These are phyloP conservation scores for Zaprionus camerounensis DNA, from an alignment of 1,140 invertebrate species.

Conservation along the genomic window DNA sequence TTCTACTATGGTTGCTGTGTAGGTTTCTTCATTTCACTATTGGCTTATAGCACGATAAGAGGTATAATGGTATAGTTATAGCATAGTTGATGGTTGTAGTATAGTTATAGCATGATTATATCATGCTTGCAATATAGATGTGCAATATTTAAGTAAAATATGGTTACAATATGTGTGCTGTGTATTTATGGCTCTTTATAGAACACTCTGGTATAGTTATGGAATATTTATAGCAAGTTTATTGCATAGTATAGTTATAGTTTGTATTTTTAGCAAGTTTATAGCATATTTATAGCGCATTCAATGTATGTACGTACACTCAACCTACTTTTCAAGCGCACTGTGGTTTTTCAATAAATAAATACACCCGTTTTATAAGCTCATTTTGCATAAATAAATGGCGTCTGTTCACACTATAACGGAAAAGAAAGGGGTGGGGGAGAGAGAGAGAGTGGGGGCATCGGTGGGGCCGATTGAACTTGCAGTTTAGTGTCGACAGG, in stretches of 20 bases:
- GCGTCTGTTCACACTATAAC: not conserved
- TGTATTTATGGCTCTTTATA: not conserved
- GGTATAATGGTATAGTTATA: not conserved
- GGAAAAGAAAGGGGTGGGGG: not conserved
- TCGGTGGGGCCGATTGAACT: slow-evolving; percentile 20
- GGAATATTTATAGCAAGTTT: not conserved
- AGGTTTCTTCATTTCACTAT: too few species aligned
- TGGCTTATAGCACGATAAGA: too few species aligned
- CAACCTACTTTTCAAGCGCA: not conserved
- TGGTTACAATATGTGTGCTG: too few species aligned
- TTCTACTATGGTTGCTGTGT: too few species aligned
- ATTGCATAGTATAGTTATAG: not conserved
- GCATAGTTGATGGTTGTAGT: not conserved
- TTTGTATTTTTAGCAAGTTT: not conserved
- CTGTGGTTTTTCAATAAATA: slow-evolving; percentile 1
- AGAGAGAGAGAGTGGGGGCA: not conserved
- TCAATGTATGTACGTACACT: not conserved
- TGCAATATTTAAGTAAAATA: not conserved
- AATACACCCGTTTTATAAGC: not conserved
- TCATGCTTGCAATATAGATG: not conserved
- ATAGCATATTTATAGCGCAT: not conserved
- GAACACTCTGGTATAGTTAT: not conserved
- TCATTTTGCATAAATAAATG: slow-evolving; percentile 6
- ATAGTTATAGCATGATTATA: not conserved
- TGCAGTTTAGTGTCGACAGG: slow-evolving; percentile 50